These are phyloP conservation scores for Manacus vitellinus DNA, from an alignment of 2,113 vertebrate species.

Conservation along the genomic window DNA sequence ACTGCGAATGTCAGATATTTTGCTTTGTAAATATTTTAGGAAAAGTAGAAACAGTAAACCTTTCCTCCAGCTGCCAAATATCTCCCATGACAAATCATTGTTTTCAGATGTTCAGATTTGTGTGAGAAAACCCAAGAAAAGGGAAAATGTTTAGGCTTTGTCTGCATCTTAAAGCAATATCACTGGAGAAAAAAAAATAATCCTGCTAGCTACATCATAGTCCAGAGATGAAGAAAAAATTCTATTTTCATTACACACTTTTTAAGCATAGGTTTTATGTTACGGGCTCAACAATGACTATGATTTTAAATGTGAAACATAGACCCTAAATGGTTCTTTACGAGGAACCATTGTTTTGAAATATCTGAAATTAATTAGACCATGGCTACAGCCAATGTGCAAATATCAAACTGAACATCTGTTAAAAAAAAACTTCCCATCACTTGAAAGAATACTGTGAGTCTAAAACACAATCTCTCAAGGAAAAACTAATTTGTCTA, in stretches of 20 bases:
- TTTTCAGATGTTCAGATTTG: conserved; percentile 62
- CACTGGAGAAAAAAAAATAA: not conserved
- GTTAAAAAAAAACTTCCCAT: not conserved
- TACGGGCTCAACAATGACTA: conserved; percentile 34
- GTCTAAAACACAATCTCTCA: conserved; percentile 13
- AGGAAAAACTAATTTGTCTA: not conserved
- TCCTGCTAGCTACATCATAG: not conserved
- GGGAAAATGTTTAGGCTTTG: conserved; percentile 44
- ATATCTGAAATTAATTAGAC: conserved; percentile 62
- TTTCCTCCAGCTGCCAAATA: conserved; percentile 18
- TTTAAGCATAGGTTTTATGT: conserved; percentile 56
- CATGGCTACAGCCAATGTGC: conserved; percentile 1
- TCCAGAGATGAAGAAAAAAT: conserved; percentile 21
- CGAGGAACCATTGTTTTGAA: conserved; percentile 55
- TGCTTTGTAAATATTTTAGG: conserved; percentile 47
- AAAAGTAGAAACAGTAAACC: conserved; percentile 55
- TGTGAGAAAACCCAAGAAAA: conserved; percentile 47
- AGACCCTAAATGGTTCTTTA: conserved; percentile 31
- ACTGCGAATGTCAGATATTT: conserved; percentile 25
- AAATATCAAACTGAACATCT: conserved; percentile 58
- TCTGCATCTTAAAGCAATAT: conserved; percentile 11
- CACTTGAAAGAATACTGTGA: conserved; percentile 10
- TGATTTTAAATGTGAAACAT: conserved; percentile 50
- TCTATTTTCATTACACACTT: conserved; percentile 19
- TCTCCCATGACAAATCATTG: conserved; percentile 58